These are phyloP conservation scores for Polyommatus icarus DNA, from an alignment of 2,888 invertebrate genomes.

Conservation along the genomic window DNA sequence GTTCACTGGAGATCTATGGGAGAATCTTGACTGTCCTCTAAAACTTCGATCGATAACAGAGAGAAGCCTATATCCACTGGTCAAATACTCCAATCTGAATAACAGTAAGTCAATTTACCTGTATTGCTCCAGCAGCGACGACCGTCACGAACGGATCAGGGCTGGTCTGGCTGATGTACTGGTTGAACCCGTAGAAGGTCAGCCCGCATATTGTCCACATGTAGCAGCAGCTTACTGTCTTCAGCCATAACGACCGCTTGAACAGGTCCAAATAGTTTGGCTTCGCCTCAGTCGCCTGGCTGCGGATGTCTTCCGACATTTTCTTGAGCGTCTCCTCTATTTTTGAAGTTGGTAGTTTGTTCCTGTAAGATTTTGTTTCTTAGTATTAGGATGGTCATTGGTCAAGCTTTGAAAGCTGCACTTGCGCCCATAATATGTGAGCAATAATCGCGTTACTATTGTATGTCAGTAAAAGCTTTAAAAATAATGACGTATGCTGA, in stretches of 20 bases:
- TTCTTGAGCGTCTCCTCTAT: slow-evolving; percentile 69
- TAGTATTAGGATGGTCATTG: not conserved
- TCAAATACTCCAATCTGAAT: no score
- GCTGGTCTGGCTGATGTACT: slow-evolving; percentile 89
- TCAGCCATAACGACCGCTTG: slow-evolving; percentile 81
- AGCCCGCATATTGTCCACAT: slow-evolving; percentile 92
- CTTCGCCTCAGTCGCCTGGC: slow-evolving; percentile 53
- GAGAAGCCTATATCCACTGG: no score
- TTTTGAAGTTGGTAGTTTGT: slow-evolving; percentile 61
- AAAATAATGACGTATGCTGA: not conserved
- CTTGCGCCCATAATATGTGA: not conserved
- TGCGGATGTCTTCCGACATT: slow-evolving; percentile 51
- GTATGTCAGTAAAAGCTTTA: not conserved
- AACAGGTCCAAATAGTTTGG: slow-evolving; percentile 83
- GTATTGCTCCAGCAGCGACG: slow-evolving; percentile 79
- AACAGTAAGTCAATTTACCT: slow-evolving; percentile 49
- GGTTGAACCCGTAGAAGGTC: slow-evolving; percentile 91
- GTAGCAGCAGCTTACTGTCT: slow-evolving; percentile 84
- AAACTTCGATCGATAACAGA: no score
- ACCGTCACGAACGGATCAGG: slow-evolving; percentile 91
- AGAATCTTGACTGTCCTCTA: no score
- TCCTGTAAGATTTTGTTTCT: not conserved
- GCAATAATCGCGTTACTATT: not conserved
- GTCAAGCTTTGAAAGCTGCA: not conserved
- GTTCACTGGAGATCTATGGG: no score